Evolutionary conservation across 1,140 invertebrate species (phyloP).

Genomic region (Drosophila orosa): DNA sequence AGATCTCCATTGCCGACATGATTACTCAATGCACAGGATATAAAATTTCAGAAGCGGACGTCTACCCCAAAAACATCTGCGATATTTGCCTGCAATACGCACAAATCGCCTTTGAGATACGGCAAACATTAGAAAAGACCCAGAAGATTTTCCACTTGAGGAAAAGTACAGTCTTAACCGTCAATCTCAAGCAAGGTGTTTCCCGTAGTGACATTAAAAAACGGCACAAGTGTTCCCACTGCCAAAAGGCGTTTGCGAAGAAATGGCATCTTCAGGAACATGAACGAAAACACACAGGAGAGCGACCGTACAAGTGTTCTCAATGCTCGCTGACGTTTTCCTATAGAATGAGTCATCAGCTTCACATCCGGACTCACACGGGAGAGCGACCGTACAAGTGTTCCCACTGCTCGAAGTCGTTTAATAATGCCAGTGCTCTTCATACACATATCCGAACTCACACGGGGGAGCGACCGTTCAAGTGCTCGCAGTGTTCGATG

Average conservation of each 20-base stretch:
- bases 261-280: background rate
- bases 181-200: background rate
- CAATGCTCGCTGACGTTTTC: background rate
- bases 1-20: background rate
- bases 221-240: background rate
- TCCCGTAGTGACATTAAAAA: background rate
- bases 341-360: accelerated
- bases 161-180: background rate
- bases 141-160: background rate
- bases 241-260: background rate
- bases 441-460: background rate
- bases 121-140: background rate
- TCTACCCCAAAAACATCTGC: background rate
- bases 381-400: background rate
- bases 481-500: background rate
- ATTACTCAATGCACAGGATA: background rate
- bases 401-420: background rate
- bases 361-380: background rate
- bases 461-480: background rate
- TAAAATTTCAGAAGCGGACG: background rate
- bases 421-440: background rate
- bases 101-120: background rate
- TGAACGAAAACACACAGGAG: background rate
- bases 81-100: background rate
- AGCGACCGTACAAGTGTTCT: background rate